Base-by-base conservation (phyloP, 2,888 invertebrate genomes). In the Eustalomyia histrio region DNA sequence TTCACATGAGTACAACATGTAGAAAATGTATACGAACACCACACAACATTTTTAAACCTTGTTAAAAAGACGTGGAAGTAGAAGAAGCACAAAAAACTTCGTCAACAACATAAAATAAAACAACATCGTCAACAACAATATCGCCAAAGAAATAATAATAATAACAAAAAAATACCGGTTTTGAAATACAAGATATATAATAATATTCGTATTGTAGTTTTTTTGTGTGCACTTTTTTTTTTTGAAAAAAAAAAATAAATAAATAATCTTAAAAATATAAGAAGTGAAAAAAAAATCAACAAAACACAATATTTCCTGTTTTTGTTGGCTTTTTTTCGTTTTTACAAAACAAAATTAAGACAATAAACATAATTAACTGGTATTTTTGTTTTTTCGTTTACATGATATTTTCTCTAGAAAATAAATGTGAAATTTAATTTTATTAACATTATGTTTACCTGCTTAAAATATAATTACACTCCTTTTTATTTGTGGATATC, bases 251-350 rank as follows among this genome's bases (percentile, higher is more conserved):
- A 74, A 61, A 68, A 18, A 75, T n/a, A n/a, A n/a, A n/a, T n/a
- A n/a, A n/a, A n/a, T n/a, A n/a, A n/a, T n/a, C n/a, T n/a, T n/a
- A 18, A 63, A 21, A n/a, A 57, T 21, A 21, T 21, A 21, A 21
- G 4, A 21, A 21, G n/a, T 21, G n/a, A 71, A n/a, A 47, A 47
- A n/a, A 71, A 52, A 50, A 50, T 8, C 33, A 72, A 43, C 21
- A 72, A 53, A 71, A 78, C 57, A 67, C 39, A 72, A 80, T 76
- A 76, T 80, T 80, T 80, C 80, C 80, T 80, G 80, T 76, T 80
- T 80, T 79, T 79, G 74, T 21, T 21, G 21, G 21, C 21, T 21
- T 21, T 21, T n/a, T 21, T 21, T 21, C 21, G 4, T 21, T 21
- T 21, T 4, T 21, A 21, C 21, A 21, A 21, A 21, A 21, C 4